Base-by-base conservation (phyloP, 2,797 vertebrate genomes). In the Anabas testudineus region DNA sequence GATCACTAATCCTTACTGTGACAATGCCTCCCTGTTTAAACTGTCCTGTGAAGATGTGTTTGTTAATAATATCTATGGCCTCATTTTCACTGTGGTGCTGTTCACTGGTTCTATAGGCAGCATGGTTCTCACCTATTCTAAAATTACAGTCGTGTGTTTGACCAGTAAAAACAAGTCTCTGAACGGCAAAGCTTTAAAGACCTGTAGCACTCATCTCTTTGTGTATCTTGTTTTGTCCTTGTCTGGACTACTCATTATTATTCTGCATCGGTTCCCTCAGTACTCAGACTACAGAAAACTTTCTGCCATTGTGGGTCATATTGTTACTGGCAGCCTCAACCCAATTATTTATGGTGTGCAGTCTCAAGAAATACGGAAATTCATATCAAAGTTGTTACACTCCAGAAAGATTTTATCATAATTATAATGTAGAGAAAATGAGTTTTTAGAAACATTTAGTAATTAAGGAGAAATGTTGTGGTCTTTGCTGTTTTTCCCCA, bases 141-240 rank as follows among this genome's bases (percentile, higher is more conserved):
- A 54, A 28, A 92, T 92, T 3, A 58, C 74, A 2, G 16, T 54
- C 0, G 75, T 76, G 6, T 91, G 90, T 53, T 26, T 88, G 45
- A 85, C 24, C 1, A 81, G 56, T 15, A 86, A 71, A 10, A 91
- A 21, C 57, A 84, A 82, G 56, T 59, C 79, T 24, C 3, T 90
- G 46, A 92, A 92, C 80, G 88, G 64, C 14, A 89, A 88, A 45
- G 90, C 90, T 10, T 1, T 91, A 8, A 83, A 86, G 67, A 93
- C 89, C 18, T 92, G 90, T 60, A 83, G 81, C 71, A 90, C 82
- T 5, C 93, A 93, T 2, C 62, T 86, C 14, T 15, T 52, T 0
- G 52, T 88, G 6, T 91, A 83, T 37, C 6, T 88, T 4, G 46
- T 90, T 9, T 70, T 88, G 75, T 19, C 81, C 0, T 0, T 70